Conservation (phyloP, 2,113 vertebrate genomes). For the Ramphastos sulfuratus region DNA sequence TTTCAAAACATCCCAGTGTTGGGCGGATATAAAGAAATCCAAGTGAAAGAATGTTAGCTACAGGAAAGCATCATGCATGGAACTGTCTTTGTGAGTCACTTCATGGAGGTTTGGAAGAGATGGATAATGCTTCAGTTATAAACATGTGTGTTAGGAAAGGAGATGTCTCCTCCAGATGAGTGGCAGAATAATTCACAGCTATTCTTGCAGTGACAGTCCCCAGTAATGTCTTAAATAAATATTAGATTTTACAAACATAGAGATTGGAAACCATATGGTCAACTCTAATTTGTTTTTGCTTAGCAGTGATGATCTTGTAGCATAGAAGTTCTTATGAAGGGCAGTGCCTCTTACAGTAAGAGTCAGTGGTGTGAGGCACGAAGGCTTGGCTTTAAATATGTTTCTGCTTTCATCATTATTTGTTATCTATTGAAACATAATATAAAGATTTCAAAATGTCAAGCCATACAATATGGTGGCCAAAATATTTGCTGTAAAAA, state of each 20-base stretch:
- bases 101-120: background rate
- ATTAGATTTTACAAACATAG: background rate
- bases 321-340: background rate
- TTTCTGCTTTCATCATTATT: background rate
- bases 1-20: background rate
- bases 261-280: background rate
- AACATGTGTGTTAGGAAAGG: slow-evolving; percentile 9
- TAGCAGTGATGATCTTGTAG: background rate
- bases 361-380: background rate
- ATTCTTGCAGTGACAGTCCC: background rate
- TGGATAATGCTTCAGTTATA: background rate
- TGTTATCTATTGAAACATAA: background rate
- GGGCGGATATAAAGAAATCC: background rate
- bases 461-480: background rate
- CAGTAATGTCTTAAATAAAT: slow-evolving; percentile 1
- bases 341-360: background rate
- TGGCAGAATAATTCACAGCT: slow-evolving; percentile 21
- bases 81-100: background rate
- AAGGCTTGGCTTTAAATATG: background rate
- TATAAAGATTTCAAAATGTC: background rate
- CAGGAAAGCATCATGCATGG: fast-evolving
- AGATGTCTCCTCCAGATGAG: background rate
- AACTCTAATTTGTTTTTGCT: background rate
- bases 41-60: background rate
- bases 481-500: background rate